Conservation (phyloP, 2,797 vertebrate genomes). For the Mormyrops boulengeri region DNA sequence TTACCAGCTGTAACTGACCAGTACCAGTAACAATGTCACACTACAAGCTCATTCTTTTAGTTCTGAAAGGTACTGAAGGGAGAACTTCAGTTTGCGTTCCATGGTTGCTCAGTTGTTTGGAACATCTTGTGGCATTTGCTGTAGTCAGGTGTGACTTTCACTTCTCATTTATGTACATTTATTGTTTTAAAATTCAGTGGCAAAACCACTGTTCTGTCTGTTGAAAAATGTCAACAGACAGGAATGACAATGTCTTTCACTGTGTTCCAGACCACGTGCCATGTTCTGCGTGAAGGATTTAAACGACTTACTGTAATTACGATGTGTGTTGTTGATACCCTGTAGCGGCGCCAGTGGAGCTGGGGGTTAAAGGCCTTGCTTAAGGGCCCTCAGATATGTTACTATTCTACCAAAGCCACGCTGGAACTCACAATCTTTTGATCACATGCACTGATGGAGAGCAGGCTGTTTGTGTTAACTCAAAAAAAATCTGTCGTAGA, state of each 20-base stretch:
- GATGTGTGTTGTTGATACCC: not conserved
- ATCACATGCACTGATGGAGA: not conserved
- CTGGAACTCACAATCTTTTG: not conserved
- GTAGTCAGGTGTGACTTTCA: not conserved
- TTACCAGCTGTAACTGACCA: not conserved
- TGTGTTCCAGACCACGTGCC: not conserved
- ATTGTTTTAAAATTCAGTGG: not conserved
- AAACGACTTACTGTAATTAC: not conserved
- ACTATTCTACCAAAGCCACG: not conserved
- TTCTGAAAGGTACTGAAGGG: not conserved
- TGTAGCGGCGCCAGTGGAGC: not conserved
- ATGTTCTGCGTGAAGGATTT: not conserved
- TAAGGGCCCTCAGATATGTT: not conserved
- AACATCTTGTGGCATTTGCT: not conserved
- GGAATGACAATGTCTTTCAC: not conserved
- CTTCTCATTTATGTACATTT: not conserved
- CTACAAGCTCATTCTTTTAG: not conserved
- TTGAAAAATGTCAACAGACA: not conserved
- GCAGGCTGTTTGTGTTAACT: not conserved
- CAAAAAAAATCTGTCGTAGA: not conserved
- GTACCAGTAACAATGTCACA: not conserved
- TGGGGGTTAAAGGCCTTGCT: not conserved
- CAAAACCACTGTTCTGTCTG: not conserved
- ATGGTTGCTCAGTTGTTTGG: not conserved
- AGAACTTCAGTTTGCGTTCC: not conserved